phyloP scores from a whole-genome alignment of 2,113 vertebrate species.

The Sialia sialis region DNA sequence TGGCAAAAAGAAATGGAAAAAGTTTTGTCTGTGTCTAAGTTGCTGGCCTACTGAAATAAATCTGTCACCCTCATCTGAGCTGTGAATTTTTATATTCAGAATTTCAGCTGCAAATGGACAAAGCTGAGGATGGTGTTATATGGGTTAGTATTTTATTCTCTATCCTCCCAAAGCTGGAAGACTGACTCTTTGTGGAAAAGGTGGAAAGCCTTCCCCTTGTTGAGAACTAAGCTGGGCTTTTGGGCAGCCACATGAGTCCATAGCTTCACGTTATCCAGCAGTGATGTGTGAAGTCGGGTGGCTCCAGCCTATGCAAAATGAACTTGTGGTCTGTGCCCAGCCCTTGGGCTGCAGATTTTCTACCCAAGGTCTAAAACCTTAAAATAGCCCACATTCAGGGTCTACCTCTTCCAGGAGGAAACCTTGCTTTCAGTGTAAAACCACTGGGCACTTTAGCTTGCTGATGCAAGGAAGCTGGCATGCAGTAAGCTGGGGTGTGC shows the following conservation, averaged over 20 bases:
- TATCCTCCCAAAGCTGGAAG: background rate
- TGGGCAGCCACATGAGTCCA: background rate
- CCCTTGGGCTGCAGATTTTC: background rate
- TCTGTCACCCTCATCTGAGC: background rate
- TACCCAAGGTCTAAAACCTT: background rate
- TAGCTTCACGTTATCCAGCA: fast-evolving
- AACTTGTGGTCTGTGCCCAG: background rate
- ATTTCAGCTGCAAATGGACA: background rate
- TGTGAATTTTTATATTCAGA: background rate
- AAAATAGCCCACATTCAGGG: background rate
- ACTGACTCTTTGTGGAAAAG: background rate
- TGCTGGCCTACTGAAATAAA: background rate
- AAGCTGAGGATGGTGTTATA: background rate
- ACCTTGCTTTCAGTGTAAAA: background rate
- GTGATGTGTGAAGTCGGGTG: background rate
- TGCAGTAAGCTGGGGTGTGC: background rate
- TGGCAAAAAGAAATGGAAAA: background rate
- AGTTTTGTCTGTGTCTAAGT: background rate
- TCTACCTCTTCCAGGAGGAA: background rate
- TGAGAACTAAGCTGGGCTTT: background rate
- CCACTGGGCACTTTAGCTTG: background rate
- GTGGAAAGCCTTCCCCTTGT: background rate
- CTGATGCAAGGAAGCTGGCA: background rate
- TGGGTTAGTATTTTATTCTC: background rate
- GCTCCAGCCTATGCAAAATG: background rate